Conservation (phyloP, 2,888 invertebrate species). For the Habroteleia sp. region DNA sequence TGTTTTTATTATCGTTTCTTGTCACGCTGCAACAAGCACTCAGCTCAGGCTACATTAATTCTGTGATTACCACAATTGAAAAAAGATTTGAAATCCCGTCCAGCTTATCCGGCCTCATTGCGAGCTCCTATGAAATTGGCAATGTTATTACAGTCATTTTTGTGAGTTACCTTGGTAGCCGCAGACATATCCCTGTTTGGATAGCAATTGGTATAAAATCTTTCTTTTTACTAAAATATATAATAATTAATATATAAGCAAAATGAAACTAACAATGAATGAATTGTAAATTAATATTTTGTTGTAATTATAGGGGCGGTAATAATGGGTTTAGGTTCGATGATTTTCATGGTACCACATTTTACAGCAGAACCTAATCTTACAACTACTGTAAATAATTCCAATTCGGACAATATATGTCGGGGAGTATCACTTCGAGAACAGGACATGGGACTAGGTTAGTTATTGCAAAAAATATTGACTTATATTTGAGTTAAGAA, state of each 20-base stretch:
- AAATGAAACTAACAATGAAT: no score
- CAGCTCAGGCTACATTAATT: slow-evolving; percentile 95
- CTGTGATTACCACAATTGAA: slow-evolving; percentile 98
- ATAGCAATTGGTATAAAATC: slow-evolving; percentile 91
- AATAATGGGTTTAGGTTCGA: slow-evolving; percentile 95
- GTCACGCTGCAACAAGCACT: slow-evolving; percentile 95
- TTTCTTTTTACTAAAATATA: no score
- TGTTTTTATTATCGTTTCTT: slow-evolving; percentile 92
- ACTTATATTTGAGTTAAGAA: no score
- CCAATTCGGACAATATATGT: slow-evolving; percentile 90
- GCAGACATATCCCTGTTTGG: slow-evolving; percentile 96
- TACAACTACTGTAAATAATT: slow-evolving; percentile 86
- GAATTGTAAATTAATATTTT: no score
- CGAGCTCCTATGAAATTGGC: slow-evolving; percentile 97
- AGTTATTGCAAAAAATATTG: slow-evolving; percentile 31
- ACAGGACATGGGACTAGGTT: slow-evolving; percentile 87
- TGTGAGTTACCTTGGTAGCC: slow-evolving; percentile 96
- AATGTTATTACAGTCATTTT: slow-evolving; percentile 97
- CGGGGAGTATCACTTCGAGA: slow-evolving; percentile 87
- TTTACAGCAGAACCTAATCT: slow-evolving; percentile 91
- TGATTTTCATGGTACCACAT: slow-evolving; percentile 96
- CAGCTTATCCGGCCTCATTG: slow-evolving; percentile 94
- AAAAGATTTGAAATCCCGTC: slow-evolving; percentile 97
- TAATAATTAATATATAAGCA: no score
- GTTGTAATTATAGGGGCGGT: slow-evolving; percentile 85